Conservation (phyloP, 2,113 vertebrate species). For the Leptobrachium leishanense region DNA sequence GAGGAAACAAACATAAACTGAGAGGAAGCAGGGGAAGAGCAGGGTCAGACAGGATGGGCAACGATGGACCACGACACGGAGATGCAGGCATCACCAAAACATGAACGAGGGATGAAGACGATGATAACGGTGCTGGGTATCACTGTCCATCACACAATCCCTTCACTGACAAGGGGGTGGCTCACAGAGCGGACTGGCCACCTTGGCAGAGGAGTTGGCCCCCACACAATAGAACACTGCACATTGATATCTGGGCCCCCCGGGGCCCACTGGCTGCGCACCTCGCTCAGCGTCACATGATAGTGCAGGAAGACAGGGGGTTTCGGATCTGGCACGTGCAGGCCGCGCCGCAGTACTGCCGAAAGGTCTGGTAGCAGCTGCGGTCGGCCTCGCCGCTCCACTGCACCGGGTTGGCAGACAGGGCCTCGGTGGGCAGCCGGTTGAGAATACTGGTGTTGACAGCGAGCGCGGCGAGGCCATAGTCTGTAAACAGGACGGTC, state of each 20-base stretch:
- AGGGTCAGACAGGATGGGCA: background rate
- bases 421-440: constrained; percentile 85
- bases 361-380: constrained; percentile 99
- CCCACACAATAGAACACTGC: constrained; percentile 25
- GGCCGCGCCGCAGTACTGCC: constrained; percentile 96
- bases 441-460: constrained; percentile 98
- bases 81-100: constrained; percentile 18
- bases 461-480: constrained; percentile 92
- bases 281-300: constrained; percentile 79
- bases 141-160: no score
- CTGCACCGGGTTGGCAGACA: constrained; percentile 80
- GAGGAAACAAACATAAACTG: constrained; percentile 4
- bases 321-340: constrained; percentile 95
- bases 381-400: constrained; percentile 94
- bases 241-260: background rate
- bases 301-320: constrained; percentile 92
- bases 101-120: constrained; percentile 25
- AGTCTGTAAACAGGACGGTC: constrained; percentile 98
- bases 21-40: background rate
- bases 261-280: background rate
- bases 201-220: background rate
- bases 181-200: background rate
- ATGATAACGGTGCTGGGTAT: background rate
- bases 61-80: constrained; percentile 5
- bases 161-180: background rate